Base-by-base conservation (phyloP, 2,113 vertebrate species). In the Corythoichthys intestinalis region DNA sequence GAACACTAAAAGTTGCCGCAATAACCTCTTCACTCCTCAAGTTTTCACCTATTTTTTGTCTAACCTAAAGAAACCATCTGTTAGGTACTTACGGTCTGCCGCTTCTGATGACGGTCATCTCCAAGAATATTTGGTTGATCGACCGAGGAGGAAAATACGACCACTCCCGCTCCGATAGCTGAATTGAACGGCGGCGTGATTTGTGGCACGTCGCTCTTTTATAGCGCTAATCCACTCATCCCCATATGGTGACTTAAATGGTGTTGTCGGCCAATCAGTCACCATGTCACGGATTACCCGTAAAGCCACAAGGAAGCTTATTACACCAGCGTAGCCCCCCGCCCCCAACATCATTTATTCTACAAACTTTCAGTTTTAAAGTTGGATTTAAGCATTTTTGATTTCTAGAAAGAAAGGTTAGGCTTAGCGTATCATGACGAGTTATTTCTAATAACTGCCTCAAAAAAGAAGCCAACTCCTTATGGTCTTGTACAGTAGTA, bases 211-310 rank as follows among this genome's bases (percentile, higher is more conserved):
- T 47, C 52, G 69, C 76, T 70, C 38, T 87, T 88, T 90, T 92
- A 92, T 88, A 91, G 79, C 56, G 77, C 87, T 93, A 91, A 92
- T 91, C 91, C 91, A 78, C 77, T 72, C 71, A 74, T 81, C 85
- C 84, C 87, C 90, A 92, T 92, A 90, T 92, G 91, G 82, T 88
- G 85, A 83, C 72, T 65, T 64, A 85, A 86, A 77, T 75, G 81
- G 73, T 69, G 73, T 66, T 77, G 61, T 70, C 63, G 72, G 84
- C 70, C 79, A 79, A 54, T 58, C 71, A 74, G 70, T 71, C 39
- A 72, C 85, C 85, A 83, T 76, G 38, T 53, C 38, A 34, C 65
- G 79, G 90, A 86, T 88, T 90, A 88, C 76, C 79, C 63, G 73
- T 76, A 73, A 78, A 83, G 77, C 82, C 82, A 73, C 79, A 76